phyloP scores from a whole-genome alignment of 1,140 invertebrate genomes.

The Halyomorpha halys region DNA sequence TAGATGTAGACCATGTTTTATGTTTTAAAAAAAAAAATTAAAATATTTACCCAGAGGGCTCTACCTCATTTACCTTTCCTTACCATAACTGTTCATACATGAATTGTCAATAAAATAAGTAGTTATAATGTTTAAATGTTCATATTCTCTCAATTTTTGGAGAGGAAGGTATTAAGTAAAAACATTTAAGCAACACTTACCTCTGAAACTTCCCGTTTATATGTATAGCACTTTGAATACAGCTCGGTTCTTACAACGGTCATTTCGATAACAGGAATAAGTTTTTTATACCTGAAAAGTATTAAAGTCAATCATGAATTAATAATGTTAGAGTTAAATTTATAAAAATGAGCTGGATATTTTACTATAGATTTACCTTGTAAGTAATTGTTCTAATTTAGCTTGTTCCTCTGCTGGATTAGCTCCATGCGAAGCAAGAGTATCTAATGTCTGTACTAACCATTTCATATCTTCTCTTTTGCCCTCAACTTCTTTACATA shows the following conservation, averaged over 20 bases:
- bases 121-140: too few species aligned
- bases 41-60: too few species aligned
- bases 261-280: slow-evolving; percentile 84
- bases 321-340: too few species aligned
- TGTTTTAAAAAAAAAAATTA: too few species aligned
- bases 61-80: too few species aligned
- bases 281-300: slow-evolving; percentile 56
- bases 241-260: slow-evolving; percentile 86
- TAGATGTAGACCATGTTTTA: too few species aligned
- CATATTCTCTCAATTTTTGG: too few species aligned
- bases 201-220: slow-evolving; percentile 74
- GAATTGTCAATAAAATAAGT: too few species aligned
- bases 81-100: too few species aligned
- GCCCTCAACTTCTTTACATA: slow-evolving; percentile 78
- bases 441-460: slow-evolving; percentile 81
- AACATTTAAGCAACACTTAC: slow-evolving; percentile 37
- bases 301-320: too few species aligned
- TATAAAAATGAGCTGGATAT: too few species aligned
- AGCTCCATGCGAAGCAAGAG: slow-evolving; percentile 56
- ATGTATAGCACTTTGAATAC: slow-evolving; percentile 84
- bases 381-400: slow-evolving; percentile 68
- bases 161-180: too few species aligned
- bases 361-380: slow-evolving; percentile 29
- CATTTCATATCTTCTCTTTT: slow-evolving; percentile 89
- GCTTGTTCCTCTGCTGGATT: slow-evolving; percentile 67